Evolutionary conservation across 1,140 invertebrate species (phyloP), one percentile per base, ranked within the genome.

Genomic region (Drosophila mayri): DNA sequence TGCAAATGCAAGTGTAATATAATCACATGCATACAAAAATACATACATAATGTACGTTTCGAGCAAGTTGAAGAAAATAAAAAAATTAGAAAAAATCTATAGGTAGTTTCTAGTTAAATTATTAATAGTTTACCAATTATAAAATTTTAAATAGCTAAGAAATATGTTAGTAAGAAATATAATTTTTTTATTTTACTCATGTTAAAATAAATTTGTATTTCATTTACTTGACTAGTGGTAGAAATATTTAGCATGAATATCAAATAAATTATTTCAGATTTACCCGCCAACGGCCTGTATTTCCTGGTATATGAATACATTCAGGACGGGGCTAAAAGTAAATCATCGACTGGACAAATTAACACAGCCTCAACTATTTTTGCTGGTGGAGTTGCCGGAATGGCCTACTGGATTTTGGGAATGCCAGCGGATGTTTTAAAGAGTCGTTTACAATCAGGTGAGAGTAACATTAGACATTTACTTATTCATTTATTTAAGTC

Each of bases 361-460:
- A 91, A 78, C 41, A 93, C 94, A 61, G 82, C 97, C 14, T 96
- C 96, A 79, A 99, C 98, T 0, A 95, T 99, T 73, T 94, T 98
- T 81, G 98, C 99, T 82, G 99, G 99, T 76, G 99, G 99, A 55
- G 96, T 96, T 92, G 98, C 99, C 68, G 99, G 99, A 60, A 98
- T 99, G 91, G 96, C 96, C 75, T 99, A 99, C 93, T 99, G 99
- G 99, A 90, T 97, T 6, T 95, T 99, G 28, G 98, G 97, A 76
- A 99, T 99, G 95, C 98, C 98, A n/a, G 96, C 98, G 41, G 99
- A 99, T 95, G 98, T 99, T 18, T 93, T 99, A 16, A 99, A 99
- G 93, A 99, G 98, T 92, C 95, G 98, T 66, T 93, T 99, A 57
- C 99, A 99, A 94, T 99, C 97, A 81, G 97, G 97, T 97, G 93